Base-by-base conservation (phyloP, 2,888 invertebrate genomes). In the Lamellibrachia satsuma region DNA sequence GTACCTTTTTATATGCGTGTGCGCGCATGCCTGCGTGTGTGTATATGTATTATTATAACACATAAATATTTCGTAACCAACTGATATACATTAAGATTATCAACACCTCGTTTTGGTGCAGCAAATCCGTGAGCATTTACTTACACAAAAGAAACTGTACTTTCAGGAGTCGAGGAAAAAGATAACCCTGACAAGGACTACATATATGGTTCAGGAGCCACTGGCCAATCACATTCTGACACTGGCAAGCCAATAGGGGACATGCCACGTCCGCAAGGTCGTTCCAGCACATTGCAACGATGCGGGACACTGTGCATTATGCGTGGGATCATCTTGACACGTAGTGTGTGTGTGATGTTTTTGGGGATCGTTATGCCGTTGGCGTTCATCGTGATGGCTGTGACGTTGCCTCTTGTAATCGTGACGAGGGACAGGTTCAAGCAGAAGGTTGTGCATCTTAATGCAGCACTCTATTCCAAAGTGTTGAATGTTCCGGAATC, bases 231-330 rank as follows among this genome's bases (percentile, higher is more conserved):
- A 39, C 0, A 39, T 39, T 1, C 39, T 39, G 39, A 39, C 39
- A 39, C 39, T 39, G 75, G n/a, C 75, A 15, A 75, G 3, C 22
- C n/a, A 4, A 22, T 75, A 2, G 22, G 3, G 4, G 75, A 22
- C 75, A 75, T n/a, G 22, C 15, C 22, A 15, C 75, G n/a, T 75
- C 15, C 51, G 15, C 91, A 91, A 11, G 52, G 51, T 91, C 91
- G 39, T 51, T 52, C 75, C 75, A 22, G 75, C 75, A 93, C 60
- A 39, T 92, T 51, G 57, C 95, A 95, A 57, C 94, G 94, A 91
- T 94, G 95, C 92, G 93, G 92, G 93, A 94, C 95, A 7, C 93
- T 96, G 91, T 91, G 94, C 27, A 94, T 94, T 92, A 92, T 96
- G 15, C 93, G 95, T 1, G 94, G 94, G 52, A 57, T 95, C 7